Conservation (phyloP, 2,888 invertebrate genomes). For the Phengaris arion region DNA sequence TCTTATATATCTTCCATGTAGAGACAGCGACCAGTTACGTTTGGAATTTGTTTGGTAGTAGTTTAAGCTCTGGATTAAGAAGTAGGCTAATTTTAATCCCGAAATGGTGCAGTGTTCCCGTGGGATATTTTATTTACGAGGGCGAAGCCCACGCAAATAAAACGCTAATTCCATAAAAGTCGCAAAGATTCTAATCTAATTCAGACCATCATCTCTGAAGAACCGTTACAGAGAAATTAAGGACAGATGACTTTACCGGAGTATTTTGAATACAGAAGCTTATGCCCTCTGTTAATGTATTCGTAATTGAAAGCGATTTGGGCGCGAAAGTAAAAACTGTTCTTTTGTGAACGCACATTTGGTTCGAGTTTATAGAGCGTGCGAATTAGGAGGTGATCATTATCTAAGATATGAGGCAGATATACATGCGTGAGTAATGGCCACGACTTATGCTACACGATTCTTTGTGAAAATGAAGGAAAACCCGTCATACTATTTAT, state of each 20-base stretch:
- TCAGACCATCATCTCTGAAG: neutral
- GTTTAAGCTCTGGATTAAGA: too few species aligned
- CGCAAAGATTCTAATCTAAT: neutral
- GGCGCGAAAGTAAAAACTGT: conserved; percentile 51
- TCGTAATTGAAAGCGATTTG: conserved; percentile 35
- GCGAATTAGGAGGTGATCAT: conserved; percentile 47
- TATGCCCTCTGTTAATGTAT: conserved; percentile 15
- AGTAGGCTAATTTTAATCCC: too few species aligned
- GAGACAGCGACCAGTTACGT: too few species aligned
- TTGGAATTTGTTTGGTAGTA: too few species aligned
- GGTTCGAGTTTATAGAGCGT: conserved; percentile 59
- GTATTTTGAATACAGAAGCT: neutral
- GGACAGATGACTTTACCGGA: neutral
- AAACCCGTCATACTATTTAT: neutral
- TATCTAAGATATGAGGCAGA: conserved; percentile 15
- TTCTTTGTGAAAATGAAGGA: neutral
- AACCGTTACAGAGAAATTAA: conserved; percentile 3
- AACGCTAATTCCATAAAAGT: neutral
- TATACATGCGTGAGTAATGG: neutral
- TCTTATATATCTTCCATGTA: too few species aligned
- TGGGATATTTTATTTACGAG: too few species aligned
- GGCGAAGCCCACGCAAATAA: too few species aligned
- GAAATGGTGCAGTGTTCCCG: too few species aligned
- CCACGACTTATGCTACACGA: neutral
- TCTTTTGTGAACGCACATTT: conserved; percentile 48